phyloP scores from a whole-genome alignment of 2,888 invertebrate genomes.

The Pycnomerus fuliginosus region DNA sequence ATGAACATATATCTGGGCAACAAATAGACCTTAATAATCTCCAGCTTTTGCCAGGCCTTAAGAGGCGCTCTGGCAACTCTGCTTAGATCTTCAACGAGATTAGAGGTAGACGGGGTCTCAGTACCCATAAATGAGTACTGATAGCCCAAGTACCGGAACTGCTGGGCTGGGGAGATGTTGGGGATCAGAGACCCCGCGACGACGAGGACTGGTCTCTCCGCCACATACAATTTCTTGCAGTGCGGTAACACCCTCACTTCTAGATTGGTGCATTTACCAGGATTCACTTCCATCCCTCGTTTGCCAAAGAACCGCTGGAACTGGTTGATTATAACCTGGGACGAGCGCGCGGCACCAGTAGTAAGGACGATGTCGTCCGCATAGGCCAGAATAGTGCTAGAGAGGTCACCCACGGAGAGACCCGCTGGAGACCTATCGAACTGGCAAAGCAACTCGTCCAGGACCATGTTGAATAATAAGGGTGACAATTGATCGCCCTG shows the following conservation, averaged over 20 bases:
- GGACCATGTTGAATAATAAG: constrained; percentile 32
- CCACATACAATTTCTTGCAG: constrained; percentile 4
- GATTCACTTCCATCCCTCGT: background rate
- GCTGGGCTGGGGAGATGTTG: background rate
- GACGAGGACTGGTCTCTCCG: background rate
- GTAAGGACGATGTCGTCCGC: background rate
- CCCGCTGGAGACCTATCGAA: background rate
- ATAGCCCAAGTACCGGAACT: constrained; percentile 10
- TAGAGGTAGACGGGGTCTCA: background rate
- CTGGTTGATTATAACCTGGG: background rate
- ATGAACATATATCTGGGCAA: background rate
- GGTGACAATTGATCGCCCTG: constrained; percentile 50
- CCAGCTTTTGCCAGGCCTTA: constrained; percentile 2
- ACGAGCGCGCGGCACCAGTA: background rate
- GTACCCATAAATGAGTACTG: constrained; percentile 3
- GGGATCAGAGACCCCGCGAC: constrained; percentile 1
- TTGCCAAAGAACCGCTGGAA: background rate
- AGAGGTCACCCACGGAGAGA: background rate
- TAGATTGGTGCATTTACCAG: background rate
- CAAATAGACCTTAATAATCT: constrained; percentile 1
- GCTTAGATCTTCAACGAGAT: background rate
- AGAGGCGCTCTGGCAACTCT: background rate
- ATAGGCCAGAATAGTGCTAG: background rate
- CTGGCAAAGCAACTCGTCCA: constrained; percentile 31
- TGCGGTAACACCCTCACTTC: constrained; percentile 1